These are phyloP conservation scores for Bhutanitis thaidina DNA, from an alignment of 2,888 invertebrate genomes.

Conservation along the genomic window DNA sequence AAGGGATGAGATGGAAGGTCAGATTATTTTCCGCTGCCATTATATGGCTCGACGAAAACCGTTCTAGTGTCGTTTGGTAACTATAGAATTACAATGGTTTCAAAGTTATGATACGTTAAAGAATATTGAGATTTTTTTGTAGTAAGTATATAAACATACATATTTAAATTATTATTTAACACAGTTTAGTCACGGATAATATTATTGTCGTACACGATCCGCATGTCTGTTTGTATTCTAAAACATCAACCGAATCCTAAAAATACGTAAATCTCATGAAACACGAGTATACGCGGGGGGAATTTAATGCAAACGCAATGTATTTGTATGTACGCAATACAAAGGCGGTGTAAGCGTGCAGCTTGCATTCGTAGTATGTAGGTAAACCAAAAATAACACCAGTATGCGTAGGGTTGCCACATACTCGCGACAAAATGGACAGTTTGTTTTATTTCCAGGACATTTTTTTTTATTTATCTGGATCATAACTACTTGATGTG, in stretches of 20 bases:
- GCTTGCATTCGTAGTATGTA: conserved; percentile 15
- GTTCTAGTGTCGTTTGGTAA: too few relatives aligned
- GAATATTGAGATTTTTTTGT: too few relatives aligned
- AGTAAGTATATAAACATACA: too few relatives aligned
- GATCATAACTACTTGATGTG: too few relatives aligned
- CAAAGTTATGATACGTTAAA: too few relatives aligned
- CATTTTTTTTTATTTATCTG: too few relatives aligned
- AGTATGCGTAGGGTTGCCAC: conserved; percentile 4
- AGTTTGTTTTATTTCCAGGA: too few relatives aligned
- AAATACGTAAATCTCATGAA: conserved; percentile 10
- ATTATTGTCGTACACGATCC: neutral
- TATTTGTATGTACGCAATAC: neutral
- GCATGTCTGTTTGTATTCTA: conserved; percentile 1
- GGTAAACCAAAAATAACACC: conserved; percentile 19
- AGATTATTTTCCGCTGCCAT: too few relatives aligned
- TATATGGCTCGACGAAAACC: too few relatives aligned
- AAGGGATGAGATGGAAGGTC: too few relatives aligned
- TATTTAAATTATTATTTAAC: too few relatives aligned
- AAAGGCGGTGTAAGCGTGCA: neutral
- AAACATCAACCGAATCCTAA: conserved; percentile 1
- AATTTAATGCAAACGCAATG: neutral
- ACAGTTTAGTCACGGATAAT: neutral
- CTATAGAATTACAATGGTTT: too few relatives aligned
- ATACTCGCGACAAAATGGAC: neutral
- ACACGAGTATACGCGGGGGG: neutral